phyloP scores from a whole-genome alignment of 2,888 invertebrate species.

The Lithophane leautieri region DNA sequence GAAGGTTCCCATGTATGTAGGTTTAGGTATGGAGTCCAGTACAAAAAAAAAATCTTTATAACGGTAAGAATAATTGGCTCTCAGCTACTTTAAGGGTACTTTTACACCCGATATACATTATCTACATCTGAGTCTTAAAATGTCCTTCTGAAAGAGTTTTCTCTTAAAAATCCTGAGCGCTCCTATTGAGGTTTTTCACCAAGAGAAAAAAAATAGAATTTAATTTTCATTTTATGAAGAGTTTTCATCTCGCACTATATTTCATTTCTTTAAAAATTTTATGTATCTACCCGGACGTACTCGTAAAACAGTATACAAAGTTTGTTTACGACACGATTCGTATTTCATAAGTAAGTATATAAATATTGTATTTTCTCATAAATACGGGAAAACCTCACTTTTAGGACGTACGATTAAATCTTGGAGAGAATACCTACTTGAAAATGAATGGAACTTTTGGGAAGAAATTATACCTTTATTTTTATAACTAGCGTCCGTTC shows the following conservation, averaged over 20 bases:
- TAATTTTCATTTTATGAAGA: not conserved
- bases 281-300: not conserved
- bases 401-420: conserved; percentile 23
- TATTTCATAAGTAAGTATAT: conserved; percentile 18
- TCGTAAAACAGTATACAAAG: conserved; percentile 23
- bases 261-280: conserved; percentile 5
- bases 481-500: no score
- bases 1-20: not conserved
- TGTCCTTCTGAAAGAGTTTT: not conserved
- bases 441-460: not conserved
- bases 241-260: not conserved
- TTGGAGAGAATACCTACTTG: not conserved
- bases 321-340: conserved; percentile 27
- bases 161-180: not conserved
- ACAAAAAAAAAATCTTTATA: not conserved
- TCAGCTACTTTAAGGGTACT: not conserved
- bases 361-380: conserved; percentile 25
- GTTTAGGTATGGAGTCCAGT: not conserved
- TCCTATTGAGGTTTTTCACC: not conserved
- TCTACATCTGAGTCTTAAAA: not conserved
- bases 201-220: not conserved
- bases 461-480: not conserved
- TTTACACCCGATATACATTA: not conserved
- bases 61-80: no score
- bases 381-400: conserved; percentile 14